Conservation (phyloP, 2,113 vertebrate genomes). For the Dascyllus trimaculatus region DNA sequence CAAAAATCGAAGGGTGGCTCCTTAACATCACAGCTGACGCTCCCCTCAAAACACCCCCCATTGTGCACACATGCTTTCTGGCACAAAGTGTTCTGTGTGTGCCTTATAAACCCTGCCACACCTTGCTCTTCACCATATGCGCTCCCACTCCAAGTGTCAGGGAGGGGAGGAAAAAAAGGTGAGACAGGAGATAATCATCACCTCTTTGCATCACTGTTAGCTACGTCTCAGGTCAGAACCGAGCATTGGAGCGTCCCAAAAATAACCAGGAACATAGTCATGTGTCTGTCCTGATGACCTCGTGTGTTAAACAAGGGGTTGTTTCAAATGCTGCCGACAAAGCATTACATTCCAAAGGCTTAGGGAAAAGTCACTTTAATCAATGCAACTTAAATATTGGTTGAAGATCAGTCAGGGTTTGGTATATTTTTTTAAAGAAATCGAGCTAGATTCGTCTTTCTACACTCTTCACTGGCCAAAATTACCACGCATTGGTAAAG, state of each 20-base stretch:
- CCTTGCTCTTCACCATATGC: slow-evolving; percentile 74
- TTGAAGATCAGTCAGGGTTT: slow-evolving; percentile 63
- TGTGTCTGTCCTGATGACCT: slow-evolving; percentile 54
- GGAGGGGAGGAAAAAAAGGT: slow-evolving; percentile 50
- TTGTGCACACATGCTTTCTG: slow-evolving; percentile 80
- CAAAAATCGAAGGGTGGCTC: slow-evolving; percentile 46
- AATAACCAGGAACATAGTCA: slow-evolving; percentile 64
- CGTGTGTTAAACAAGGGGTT: slow-evolving; percentile 40
- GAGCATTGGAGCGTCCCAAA: slow-evolving; percentile 62
- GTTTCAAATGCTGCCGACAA: slow-evolving; percentile 48
- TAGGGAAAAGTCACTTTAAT: slow-evolving; percentile 63
- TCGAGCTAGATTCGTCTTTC: slow-evolving; percentile 38
- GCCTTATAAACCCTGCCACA: slow-evolving; percentile 70
- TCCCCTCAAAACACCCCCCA: slow-evolving; percentile 52
- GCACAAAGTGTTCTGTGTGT: slow-evolving; percentile 78
- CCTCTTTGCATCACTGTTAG: slow-evolving; percentile 72
- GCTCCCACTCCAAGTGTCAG: slow-evolving; percentile 64
- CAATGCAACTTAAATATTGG: slow-evolving; percentile 49
- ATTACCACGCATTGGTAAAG: slow-evolving; percentile 39
- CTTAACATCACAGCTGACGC: slow-evolving; percentile 48
- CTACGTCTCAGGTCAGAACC: slow-evolving; percentile 76
- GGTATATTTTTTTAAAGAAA: slow-evolving; percentile 55
- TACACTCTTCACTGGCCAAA: slow-evolving; percentile 47
- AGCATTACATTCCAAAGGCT: slow-evolving; percentile 77
- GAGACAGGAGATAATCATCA: slow-evolving; percentile 72